phyloP scores from a whole-genome alignment of 2,113 vertebrate genomes.

The Petrocephalus zakoni region DNA sequence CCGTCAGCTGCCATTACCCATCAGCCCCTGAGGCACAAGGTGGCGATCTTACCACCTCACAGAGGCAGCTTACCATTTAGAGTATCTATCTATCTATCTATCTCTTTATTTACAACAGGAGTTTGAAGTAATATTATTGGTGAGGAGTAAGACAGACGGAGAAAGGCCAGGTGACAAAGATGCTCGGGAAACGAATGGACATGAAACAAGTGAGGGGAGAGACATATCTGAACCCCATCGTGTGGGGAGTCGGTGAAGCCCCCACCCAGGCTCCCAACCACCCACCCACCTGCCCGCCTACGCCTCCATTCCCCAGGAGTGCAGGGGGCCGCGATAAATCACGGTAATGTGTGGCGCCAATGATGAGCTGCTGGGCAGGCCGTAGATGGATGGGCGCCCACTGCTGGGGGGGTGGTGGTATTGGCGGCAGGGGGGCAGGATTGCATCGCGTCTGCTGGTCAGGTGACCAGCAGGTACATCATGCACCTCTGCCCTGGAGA shows the following conservation, averaged over 20 bases:
- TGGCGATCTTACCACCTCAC: not conserved
- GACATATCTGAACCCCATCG: slow-evolving; percentile 55
- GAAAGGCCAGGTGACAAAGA: slow-evolving; percentile 4
- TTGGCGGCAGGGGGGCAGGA: not conserved
- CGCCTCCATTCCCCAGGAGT: not conserved
- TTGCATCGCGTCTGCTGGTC: not conserved
- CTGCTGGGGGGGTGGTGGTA: slow-evolving; percentile 53
- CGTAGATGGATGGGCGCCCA: slow-evolving; percentile 64
- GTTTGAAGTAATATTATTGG: not conserved
- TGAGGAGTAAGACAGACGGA: not conserved
- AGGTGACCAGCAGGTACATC: not conserved
- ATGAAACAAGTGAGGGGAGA: not conserved
- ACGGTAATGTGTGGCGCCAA: slow-evolving; percentile 68
- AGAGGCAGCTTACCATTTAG: not conserved
- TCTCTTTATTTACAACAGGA: not conserved
- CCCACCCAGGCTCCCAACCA: slow-evolving; percentile 19
- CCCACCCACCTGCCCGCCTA: not conserved
- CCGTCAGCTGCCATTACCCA: not conserved
- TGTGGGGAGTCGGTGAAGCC: slow-evolving; percentile 55
- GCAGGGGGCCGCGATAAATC: slow-evolving; percentile 63
- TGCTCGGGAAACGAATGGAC: not conserved
- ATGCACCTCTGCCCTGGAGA: not conserved
- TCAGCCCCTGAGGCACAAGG: not conserved
- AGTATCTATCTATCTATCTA: not conserved
- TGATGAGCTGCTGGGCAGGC: slow-evolving; percentile 68